These are phyloP conservation scores for Semotilus atromaculatus DNA, from an alignment of 2,797 vertebrate genomes.

Conservation along the genomic window DNA sequence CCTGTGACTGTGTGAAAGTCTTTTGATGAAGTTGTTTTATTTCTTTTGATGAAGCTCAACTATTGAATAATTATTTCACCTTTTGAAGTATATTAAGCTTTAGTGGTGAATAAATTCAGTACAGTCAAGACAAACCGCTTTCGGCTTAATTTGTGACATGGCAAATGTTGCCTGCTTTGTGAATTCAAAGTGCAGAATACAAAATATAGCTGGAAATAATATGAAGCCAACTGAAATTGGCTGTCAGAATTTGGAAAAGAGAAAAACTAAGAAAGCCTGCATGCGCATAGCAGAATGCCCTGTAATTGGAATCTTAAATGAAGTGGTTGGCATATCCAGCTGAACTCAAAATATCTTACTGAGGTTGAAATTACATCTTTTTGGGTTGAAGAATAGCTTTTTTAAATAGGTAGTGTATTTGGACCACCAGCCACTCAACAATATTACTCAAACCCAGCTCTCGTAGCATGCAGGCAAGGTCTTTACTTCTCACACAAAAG, in stretches of 20 bases:
- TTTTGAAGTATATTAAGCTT: constrained; percentile 24
- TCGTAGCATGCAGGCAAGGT: neutral
- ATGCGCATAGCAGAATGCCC: constrained; percentile 61
- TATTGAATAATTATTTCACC: constrained; percentile 10
- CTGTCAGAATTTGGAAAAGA: constrained; percentile 65
- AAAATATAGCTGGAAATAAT: constrained; percentile 47
- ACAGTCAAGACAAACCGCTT: neutral
- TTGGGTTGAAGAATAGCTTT: constrained; percentile 32
- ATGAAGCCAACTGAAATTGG: constrained; percentile 61
- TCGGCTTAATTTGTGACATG: constrained; percentile 13
- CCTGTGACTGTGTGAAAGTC: constrained; percentile 10
- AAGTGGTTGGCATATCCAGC: constrained; percentile 56
- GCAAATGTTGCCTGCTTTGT: constrained; percentile 36
- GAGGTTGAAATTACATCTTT: constrained; percentile 63
- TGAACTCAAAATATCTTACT: constrained; percentile 51
- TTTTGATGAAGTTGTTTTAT: constrained; percentile 5
- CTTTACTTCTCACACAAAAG: neutral
- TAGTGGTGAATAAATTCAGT: constrained; percentile 3
- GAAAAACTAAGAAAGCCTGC: constrained; percentile 60
- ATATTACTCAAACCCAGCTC: neutral
- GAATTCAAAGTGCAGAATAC: constrained; percentile 57
- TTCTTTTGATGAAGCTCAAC: constrained; percentile 11
- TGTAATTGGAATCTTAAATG: constrained; percentile 73
- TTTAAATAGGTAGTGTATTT: constrained; percentile 22
- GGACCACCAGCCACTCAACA: neutral